These are phyloP conservation scores for Poecilus cupreus DNA, from an alignment of 2,888 invertebrate genomes.

Conservation along the genomic window DNA sequence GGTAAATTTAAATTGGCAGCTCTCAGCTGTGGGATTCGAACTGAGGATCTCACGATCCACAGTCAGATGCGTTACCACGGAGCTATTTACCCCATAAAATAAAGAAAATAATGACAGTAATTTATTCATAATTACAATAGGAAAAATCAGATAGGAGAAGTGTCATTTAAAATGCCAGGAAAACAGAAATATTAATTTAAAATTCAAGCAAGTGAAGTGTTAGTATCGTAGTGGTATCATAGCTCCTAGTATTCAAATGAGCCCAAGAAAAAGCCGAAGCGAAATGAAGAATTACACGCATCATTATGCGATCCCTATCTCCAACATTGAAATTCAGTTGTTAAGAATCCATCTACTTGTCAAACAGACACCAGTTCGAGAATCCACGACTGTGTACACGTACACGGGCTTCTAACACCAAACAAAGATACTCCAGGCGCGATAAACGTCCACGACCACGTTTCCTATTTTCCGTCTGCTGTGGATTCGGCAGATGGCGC, in stretches of 20 bases:
- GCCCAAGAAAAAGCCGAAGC: neutral
- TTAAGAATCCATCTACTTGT: conserved; percentile 35
- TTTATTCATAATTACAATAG: too few relatives aligned
- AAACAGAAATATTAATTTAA: neutral
- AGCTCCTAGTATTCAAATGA: neutral
- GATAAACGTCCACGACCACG: conserved; percentile 35
- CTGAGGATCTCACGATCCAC: too few relatives aligned
- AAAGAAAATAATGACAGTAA: too few relatives aligned
- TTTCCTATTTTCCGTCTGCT: conserved; percentile 29
- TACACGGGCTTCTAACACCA: conserved; percentile 33
- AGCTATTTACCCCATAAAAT: too few relatives aligned
- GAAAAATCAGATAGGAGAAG: too few relatives aligned
- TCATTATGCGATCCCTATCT: conserved; percentile 27
- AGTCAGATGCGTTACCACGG: too few relatives aligned
- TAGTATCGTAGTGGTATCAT: neutral
- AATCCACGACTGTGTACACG: conserved; percentile 5
- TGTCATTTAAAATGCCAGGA: neutral
- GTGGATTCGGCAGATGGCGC: conserved; percentile 33
- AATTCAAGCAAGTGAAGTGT: neutral
- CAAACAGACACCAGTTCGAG: conserved; percentile 3
- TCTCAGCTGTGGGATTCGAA: too few relatives aligned
- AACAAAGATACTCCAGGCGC: conserved; percentile 28
- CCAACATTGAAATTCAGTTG: conserved; percentile 31
- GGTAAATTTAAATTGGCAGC: too few relatives aligned
- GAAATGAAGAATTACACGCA: conserved; percentile 32